Evolutionary conservation across 2,888 invertebrate species (phyloP).

Genomic region (Tinea pellionella): DNA sequence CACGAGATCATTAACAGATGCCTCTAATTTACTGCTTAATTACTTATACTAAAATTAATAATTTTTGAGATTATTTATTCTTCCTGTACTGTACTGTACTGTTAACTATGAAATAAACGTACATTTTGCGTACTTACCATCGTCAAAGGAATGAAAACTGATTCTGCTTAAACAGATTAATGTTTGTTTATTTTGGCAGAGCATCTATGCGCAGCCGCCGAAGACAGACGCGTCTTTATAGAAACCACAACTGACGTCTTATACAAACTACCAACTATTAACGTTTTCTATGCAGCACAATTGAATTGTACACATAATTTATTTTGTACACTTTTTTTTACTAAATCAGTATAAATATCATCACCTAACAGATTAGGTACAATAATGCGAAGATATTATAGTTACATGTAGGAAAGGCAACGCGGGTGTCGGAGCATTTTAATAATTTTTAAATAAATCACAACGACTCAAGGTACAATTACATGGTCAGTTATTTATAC

Average conservation of each 20-base stretch:
- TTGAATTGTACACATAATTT: not conserved
- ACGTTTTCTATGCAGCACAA: not conserved
- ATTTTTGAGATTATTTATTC: not conserved
- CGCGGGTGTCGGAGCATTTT: too few relatives aligned
- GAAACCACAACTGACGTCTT: constrained; percentile 2
- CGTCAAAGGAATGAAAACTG: constrained; percentile 7
- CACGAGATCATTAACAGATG: not conserved
- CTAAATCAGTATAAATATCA: too few relatives aligned
- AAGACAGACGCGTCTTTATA: constrained; percentile 52
- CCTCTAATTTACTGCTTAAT: constrained; percentile 2
- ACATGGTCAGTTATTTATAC: too few relatives aligned
- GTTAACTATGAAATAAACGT: not conserved
- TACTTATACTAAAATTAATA: not conserved
- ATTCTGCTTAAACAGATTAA: constrained; percentile 19
- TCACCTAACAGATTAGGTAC: too few relatives aligned
- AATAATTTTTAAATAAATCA: constrained; percentile 25
- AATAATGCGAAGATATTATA: not conserved
- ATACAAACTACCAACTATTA: constrained; percentile 7
- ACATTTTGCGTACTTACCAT: constrained; percentile 1
- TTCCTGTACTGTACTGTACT: too few relatives aligned
- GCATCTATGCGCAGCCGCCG: constrained; percentile 48
- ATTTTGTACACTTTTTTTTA: not conserved
- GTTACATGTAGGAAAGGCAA: not conserved
- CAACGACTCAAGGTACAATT: too few relatives aligned
- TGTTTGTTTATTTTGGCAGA: constrained; percentile 61